Conservation (phyloP, 2,113 vertebrate species). For the Chaetorhynchus papuensis region DNA sequence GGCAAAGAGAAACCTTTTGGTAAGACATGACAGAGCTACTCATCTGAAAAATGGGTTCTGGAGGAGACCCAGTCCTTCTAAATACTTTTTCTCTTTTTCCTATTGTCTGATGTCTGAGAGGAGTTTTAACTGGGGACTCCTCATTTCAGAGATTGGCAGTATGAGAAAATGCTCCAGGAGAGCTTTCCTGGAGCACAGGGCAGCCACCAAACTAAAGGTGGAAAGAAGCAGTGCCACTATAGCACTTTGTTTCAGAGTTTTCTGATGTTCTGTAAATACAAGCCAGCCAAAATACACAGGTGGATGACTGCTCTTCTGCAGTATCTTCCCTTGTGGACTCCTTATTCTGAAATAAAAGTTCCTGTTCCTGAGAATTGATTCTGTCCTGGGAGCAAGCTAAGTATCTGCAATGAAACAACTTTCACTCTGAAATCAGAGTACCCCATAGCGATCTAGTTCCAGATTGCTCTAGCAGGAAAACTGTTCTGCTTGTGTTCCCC, state of each 20-base stretch:
- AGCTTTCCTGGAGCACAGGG: neutral
- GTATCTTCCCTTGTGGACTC: neutral
- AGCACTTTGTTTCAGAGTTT: neutral
- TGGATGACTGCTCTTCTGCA: neutral
- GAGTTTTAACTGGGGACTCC: neutral
- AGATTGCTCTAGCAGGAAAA: neutral
- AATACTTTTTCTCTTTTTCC: neutral
- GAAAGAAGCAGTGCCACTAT: neutral
- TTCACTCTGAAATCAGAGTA: neutral
- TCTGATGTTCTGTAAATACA: neutral
- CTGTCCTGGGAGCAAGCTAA: neutral
- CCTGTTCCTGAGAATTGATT: neutral
- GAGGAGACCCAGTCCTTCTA: neutral
- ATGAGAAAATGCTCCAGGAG: neutral
- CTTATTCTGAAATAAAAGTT: neutral
- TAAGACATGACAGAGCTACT: neutral
- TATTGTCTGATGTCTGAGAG: neutral
- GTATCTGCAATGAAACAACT: neutral
- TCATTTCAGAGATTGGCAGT: neutral
- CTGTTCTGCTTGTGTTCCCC: neutral
- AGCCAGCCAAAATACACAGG: neutral
- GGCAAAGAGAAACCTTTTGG: neutral
- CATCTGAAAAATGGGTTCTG: neutral
- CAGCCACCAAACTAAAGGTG: neutral
- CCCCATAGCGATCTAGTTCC: neutral